These are phyloP conservation scores for Eulacestoma nigropectus DNA, from an alignment of 2,113 vertebrate species.

Conservation along the genomic window DNA sequence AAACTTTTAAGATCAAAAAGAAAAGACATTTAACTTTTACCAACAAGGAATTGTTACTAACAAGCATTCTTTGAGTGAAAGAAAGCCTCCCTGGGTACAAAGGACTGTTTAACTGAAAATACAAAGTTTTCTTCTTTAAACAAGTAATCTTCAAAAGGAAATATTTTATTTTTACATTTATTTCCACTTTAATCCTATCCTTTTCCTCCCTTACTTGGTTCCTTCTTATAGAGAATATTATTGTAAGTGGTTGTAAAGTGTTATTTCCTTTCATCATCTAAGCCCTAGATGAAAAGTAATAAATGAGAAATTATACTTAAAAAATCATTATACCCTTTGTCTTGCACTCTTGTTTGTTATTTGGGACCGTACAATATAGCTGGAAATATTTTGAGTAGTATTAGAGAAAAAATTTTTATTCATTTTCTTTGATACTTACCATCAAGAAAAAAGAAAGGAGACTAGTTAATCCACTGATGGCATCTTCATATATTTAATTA, in stretches of 20 bases:
- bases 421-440: neutral
- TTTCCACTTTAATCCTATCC: conserved; percentile 2
- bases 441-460: rapidly evolving
- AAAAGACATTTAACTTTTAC: conserved; percentile 35
- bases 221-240: neutral
- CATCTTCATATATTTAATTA: neutral
- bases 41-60: conserved; percentile 37
- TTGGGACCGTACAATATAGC: neutral
- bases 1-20: conserved; percentile 51
- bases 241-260: neutral
- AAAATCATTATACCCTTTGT: neutral
- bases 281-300: neutral
- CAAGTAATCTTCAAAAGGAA: conserved; percentile 1
- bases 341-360: neutral
- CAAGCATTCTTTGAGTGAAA: conserved; percentile 24
- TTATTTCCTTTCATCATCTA: neutral
- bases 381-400: neutral
- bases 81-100: neutral
- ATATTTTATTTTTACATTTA: conserved; percentile 11
- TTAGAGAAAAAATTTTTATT: neutral
- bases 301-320: neutral
- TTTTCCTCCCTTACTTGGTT: neutral
- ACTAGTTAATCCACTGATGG: neutral
- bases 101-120: conserved; percentile 12
- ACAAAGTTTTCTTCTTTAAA: neutral